Conservation (phyloP, 2,888 invertebrate species). For the Chromoteleia sp. region DNA sequence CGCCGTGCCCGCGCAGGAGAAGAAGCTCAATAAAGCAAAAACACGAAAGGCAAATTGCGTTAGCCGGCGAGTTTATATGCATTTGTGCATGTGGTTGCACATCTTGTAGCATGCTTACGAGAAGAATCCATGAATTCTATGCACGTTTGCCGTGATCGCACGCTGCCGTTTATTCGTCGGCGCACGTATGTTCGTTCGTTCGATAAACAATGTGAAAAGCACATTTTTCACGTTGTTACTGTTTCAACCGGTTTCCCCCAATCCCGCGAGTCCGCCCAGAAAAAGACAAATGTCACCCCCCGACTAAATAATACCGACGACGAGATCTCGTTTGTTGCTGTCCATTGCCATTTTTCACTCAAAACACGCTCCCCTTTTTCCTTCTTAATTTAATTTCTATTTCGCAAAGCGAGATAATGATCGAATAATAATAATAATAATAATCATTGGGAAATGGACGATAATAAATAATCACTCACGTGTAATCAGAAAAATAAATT, state of each 20-base stretch:
- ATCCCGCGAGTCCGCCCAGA: slow-evolving; percentile 49
- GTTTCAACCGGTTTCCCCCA: slow-evolving; percentile 61
- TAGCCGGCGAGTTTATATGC: slow-evolving; percentile 50
- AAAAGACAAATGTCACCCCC: slow-evolving; percentile 49
- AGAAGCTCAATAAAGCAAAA: slow-evolving; percentile 49
- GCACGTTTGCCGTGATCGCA: slow-evolving; percentile 69
- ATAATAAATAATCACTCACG: no score
- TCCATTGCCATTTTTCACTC: slow-evolving; percentile 11
- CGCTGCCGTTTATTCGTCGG: slow-evolving; percentile 66
- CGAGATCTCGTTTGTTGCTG: slow-evolving; percentile 4
- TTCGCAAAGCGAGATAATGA: no score
- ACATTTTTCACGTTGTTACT: slow-evolving; percentile 67
- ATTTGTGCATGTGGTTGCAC: slow-evolving; percentile 49
- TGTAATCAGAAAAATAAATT: no score
- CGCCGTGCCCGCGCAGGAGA: background rate
- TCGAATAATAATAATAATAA: no score
- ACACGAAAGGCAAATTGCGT: slow-evolving; percentile 59
- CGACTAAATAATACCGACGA: slow-evolving; percentile 38
- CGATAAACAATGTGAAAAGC: slow-evolving; percentile 69
- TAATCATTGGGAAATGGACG: no score
- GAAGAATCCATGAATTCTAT: slow-evolving; percentile 62
- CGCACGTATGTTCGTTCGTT: slow-evolving; percentile 65
- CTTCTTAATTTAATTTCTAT: background rate
- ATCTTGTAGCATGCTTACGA: slow-evolving; percentile 63
- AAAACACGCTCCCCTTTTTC: background rate